Evolutionary conservation across 2,113 vertebrate species (phyloP), one percentile per base, ranked within the genome.

Genomic region (Excalfactoria chinensis): DNA sequence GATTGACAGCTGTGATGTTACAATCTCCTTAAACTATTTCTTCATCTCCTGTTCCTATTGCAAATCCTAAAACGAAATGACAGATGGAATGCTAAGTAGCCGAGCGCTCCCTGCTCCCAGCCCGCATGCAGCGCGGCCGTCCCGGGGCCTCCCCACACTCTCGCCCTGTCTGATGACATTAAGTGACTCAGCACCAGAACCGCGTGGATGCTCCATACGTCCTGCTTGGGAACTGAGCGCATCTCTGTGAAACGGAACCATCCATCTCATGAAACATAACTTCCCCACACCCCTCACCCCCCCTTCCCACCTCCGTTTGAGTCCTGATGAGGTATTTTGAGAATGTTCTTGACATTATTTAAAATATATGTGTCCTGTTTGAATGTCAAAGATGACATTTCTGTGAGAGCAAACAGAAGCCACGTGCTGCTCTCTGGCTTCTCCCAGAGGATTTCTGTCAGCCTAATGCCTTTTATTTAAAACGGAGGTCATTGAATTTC

Each of bases 221-320:
- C 95, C 95, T 96, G 95, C 93, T 89, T 89, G 86, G 92, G 94
- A 96, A 95, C 89, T n/a, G 49, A 96, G 79, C 96, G 37, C 94
- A 89, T 98, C 97, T 97, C 95, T 96, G 89, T 97, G 91, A 86
- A 94, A 95, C 95, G 95, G 96, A 97, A 92, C 78, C 96, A 97
- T 97, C 94, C 97, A 98, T 98, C 93, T 97, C 98, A 98, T 98
- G 78, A 95, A 97, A 95, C 98, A 98, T 98, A 82, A 94, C 90
- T 86, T 93, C 79, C 76, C 91, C 16, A 0, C 87, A 84, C 73
- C 80, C 87, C 59, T 8, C 51, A 28, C 87, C 44, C 53, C 53
- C 32, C 35, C 72, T 46, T 34, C 81, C 89, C 87, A 67, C 90
- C 89, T 84, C 68, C 18, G 9, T 96, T 84, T 88, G 86, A 96